phyloP scores from a whole-genome alignment of 2,113 vertebrate species.

The Ophthalmolycus amberensis region DNA sequence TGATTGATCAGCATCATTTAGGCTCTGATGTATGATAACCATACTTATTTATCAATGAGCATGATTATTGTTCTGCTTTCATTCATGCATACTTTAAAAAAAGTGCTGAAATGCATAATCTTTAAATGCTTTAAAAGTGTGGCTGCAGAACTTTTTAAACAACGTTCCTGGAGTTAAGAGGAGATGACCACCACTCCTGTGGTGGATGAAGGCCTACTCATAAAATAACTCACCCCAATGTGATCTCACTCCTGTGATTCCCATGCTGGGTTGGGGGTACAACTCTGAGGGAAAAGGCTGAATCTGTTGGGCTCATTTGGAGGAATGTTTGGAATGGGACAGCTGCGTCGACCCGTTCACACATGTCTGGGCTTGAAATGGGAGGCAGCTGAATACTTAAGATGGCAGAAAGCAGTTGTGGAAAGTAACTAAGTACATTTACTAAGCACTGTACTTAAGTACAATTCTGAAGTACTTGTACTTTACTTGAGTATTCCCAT shows the following conservation, averaged over 20 bases:
- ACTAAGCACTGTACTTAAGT: background rate
- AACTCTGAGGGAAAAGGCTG: slow-evolving; percentile 15
- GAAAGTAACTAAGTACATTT: background rate
- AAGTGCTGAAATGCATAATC: background rate
- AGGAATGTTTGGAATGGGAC: slow-evolving; percentile 75
- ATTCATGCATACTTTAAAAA: background rate
- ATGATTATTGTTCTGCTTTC: too few relatives aligned
- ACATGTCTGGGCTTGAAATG: slow-evolving; percentile 61
- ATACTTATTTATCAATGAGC: too few relatives aligned
- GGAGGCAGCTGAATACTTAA: slow-evolving; percentile 33
- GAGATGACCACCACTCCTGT: background rate
- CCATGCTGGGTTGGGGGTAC: background rate
- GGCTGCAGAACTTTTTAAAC: too few relatives aligned
- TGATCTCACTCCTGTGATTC: background rate
- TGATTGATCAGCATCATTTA: background rate
- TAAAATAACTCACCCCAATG: background rate
- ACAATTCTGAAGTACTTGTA: background rate
- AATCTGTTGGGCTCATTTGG: slow-evolving; percentile 34
- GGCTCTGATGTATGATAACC: background rate
- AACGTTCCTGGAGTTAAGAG: background rate
- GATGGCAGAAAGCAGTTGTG: background rate
- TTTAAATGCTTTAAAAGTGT: background rate
- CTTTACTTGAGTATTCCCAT: background rate
- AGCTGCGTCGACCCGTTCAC: slow-evolving; percentile 50
- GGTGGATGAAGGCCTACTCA: too few relatives aligned